Base-by-base conservation (phyloP, 2,113 vertebrate genomes). In the Microtus montanus region DNA sequence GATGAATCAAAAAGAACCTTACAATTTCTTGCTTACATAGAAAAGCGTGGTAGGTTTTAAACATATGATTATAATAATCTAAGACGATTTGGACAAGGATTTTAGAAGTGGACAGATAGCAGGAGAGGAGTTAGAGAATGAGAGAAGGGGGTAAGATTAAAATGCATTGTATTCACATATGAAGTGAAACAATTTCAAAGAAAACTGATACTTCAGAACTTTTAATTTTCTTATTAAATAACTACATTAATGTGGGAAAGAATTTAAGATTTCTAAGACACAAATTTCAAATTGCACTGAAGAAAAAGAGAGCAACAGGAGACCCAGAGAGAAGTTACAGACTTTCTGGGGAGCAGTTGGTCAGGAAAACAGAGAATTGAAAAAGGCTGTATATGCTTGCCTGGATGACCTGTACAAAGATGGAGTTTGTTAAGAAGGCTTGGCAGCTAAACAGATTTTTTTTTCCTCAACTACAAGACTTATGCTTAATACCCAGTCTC, bases 61-160 rank as follows among this genome's bases (percentile, higher is more conserved):
- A 71, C 3, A 38, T 38, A 10, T 38, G 35, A 71, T 22, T 38
- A 35, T 70, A 70, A 70, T n/a, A 19, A 35, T 70, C 7, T n/a
- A 5, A 41, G 73, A 75, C 3, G 2, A 14, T 28, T 28, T 12
- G 11, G 11, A 15, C 24, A 28, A 14, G 2, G 47, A 75, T 28
- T 47, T 75, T 2, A 44, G 41, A 47, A 7, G 41, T 7, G 5
- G 1, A 6, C 13, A 47, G 0, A 1, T 26, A 44, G 22, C 41
- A 28, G 28, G 74, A 26, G 8, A 47, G 5, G 4, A 41, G 41
- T 13, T 71, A 9, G 35, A 71, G 70, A 38, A 20, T 4, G 35
- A 38, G 35, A 10, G 1, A 15, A 22, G 41, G 38, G 8, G 71
- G 9, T 0, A 75, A 26, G 5, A 75, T 75, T 28, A 47, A 44